Evolutionary conservation across 2,113 vertebrate species (phyloP).

Genomic region (Ctenodactylus gundi): DNA sequence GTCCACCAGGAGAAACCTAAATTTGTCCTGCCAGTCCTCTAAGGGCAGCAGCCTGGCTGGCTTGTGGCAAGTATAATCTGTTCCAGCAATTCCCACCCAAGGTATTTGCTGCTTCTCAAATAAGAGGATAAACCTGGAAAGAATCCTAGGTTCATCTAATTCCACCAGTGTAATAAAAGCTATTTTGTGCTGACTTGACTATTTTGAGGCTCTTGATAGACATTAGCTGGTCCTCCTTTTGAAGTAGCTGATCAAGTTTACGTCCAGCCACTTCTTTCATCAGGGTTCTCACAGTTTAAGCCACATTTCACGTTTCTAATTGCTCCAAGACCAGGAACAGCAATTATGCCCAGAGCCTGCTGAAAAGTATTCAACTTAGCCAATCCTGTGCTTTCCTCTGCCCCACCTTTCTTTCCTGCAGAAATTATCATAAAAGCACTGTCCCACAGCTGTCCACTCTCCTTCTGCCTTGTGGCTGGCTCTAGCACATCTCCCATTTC

Average conservation of each 20-base stretch:
- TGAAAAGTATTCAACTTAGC: not conserved
- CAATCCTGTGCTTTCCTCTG: not conserved
- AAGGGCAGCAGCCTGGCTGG: not conserved
- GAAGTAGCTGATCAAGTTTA: not conserved
- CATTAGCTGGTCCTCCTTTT: not conserved
- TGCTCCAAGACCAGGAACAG: accelerated
- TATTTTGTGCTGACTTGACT: not conserved
- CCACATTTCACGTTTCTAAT: not conserved
- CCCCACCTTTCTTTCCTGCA: not conserved
- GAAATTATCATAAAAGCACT: not conserved
- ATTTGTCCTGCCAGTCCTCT: not conserved
- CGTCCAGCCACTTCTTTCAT: not conserved
- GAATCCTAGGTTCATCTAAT: not conserved
- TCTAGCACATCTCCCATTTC: not conserved
- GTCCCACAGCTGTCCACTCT: not conserved
- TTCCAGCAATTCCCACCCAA: not conserved
- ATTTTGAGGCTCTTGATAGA: not conserved
- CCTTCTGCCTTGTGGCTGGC: not conserved
- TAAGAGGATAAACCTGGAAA: not conserved
- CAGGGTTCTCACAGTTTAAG: not conserved
- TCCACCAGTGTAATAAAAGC: not conserved
- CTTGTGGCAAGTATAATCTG: not conserved
- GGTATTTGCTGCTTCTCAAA: not conserved
- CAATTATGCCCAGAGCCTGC: not conserved
- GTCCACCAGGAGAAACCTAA: not conserved